Evolutionary conservation across 1,140 invertebrate species (phyloP).

Genomic region (Augochlora pura): DNA sequence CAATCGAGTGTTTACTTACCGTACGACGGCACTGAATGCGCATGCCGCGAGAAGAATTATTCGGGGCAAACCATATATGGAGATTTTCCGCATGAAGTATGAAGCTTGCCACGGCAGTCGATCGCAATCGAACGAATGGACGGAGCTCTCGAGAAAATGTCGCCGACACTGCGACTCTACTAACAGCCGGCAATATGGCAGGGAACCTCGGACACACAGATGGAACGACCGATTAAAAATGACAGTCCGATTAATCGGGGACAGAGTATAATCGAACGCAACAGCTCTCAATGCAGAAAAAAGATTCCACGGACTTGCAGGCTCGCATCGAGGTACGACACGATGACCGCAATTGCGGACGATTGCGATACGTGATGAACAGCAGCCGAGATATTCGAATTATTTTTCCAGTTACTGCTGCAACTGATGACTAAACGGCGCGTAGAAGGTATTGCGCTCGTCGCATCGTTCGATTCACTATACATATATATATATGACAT

Average conservation of each 20-base stretch:
- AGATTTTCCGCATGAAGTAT: no score
- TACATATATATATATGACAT: no score
- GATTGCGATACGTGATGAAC: background rate
- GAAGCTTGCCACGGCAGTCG: no score
- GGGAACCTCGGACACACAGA: background rate
- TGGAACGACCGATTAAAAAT: constrained; percentile 20
- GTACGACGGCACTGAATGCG: no score
- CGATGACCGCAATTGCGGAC: background rate
- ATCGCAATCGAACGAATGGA: background rate
- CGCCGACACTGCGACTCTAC: background rate
- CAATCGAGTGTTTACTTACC: no score
- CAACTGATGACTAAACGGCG: constrained; percentile 49
- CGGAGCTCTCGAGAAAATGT: background rate
- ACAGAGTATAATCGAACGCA: background rate
- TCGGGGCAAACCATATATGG: no score
- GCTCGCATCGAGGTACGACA: constrained; percentile 40
- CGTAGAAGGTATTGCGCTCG: background rate
- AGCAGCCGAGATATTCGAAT: background rate
- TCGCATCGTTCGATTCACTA: no score
- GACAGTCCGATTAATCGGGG: constrained; percentile 14
- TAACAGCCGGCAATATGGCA: background rate
- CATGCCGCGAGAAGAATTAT: no score
- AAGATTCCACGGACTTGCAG: background rate
- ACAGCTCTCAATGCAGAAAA: constrained; percentile 4
- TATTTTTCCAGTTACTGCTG: constrained; percentile 26